Percentiles rank a stretch among this genome's conserved stretches.
Conservation (phyloP, 1,140 invertebrate genomes). For the Episyrphus balteatus region DNA sequence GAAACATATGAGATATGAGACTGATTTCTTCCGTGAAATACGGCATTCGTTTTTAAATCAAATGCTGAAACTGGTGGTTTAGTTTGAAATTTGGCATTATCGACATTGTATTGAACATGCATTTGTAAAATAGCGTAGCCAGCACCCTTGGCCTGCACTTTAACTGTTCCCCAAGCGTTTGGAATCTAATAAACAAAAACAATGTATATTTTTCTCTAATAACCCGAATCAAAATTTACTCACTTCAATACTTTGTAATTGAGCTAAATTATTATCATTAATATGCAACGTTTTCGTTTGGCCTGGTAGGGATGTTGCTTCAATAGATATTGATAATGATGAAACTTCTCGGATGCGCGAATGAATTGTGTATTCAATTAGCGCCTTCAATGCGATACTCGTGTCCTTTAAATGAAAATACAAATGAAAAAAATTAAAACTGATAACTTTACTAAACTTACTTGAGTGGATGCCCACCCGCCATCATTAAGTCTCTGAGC, state of each 20-base stretch:
- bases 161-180: constrained; percentile 84
- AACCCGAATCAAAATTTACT: constrained; percentile 7
- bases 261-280: constrained; percentile 62
- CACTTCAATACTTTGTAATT: constrained; percentile 63
- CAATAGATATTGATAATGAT: constrained; percentile 63
- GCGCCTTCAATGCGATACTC: constrained; percentile 74
- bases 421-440: constrained; percentile 28
- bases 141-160: constrained; percentile 78
- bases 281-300: constrained; percentile 55
- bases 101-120: constrained; percentile 91
- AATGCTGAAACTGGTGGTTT: constrained; percentile 70
- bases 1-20: constrained; percentile 77
- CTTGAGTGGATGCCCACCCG: constrained; percentile 88
- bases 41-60: constrained; percentile 54
- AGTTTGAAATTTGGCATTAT: constrained; percentile 75
- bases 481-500: constrained; percentile 81
- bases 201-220: background rate
- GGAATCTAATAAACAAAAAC: constrained; percentile 51
- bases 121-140: constrained; percentile 87
- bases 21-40: constrained; percentile 82
- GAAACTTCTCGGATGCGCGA: constrained; percentile 82
- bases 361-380: constrained; percentile 80
- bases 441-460: constrained; percentile 18
- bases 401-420: constrained; percentile 47
- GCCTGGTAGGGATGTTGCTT: constrained; percentile 71